These are phyloP conservation scores for Anisognathus igniventris DNA, from an alignment of 2,797 vertebrate genomes.

Conservation along the genomic window DNA sequence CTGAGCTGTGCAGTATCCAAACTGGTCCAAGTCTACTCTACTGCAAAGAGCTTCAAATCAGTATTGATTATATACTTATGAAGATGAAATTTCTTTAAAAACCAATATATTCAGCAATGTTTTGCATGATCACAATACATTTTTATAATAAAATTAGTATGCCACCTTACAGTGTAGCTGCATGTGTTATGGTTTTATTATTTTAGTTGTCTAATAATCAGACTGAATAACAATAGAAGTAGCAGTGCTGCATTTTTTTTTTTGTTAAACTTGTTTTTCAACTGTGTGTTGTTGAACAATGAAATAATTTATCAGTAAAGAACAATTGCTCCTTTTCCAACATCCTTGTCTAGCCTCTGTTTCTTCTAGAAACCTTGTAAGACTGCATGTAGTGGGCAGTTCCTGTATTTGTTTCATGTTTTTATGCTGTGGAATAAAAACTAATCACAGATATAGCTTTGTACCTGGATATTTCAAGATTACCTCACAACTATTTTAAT, in stretches of 20 bases:
- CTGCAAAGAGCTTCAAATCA: neutral
- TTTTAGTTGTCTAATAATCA: neutral
- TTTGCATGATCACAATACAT: neutral
- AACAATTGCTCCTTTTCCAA: neutral
- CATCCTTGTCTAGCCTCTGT: neutral
- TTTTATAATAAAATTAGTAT: neutral
- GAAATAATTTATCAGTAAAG: neutral
- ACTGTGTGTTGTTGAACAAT: neutral
- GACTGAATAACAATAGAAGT: neutral
- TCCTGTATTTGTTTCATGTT: neutral
- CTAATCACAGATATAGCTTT: neutral
- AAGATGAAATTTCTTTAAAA: neutral
- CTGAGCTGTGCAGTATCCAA: neutral
- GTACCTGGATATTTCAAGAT: neutral
- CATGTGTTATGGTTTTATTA: neutral
- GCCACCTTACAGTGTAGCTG: neutral
- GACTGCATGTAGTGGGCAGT: neutral
- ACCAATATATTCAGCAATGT: neutral
- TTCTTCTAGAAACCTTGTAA: neutral
- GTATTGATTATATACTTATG: neutral
- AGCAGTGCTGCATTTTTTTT: neutral
- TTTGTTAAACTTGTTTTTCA: neutral
- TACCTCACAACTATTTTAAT: neutral
- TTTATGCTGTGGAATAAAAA: neutral
- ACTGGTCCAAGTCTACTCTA: neutral